phyloP scores from a whole-genome alignment of 2,113 vertebrate species.

The Tursiops truncatus region DNA sequence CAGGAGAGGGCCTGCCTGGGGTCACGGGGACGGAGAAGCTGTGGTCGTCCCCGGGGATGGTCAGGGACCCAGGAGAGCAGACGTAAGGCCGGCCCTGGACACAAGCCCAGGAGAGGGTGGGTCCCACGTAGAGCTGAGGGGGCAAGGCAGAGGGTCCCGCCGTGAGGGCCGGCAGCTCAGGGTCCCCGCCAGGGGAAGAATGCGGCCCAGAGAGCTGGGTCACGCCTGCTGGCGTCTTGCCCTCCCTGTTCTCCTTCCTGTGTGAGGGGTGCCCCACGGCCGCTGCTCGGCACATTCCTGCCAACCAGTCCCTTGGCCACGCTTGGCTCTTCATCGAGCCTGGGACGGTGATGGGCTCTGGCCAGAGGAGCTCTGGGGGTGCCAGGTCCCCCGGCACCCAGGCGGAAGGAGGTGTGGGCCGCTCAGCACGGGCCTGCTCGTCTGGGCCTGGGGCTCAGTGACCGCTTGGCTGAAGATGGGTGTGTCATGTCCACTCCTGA shows the following conservation, averaged over 20 bases:
- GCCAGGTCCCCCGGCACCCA: background rate
- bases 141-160: background rate
- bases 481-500: background rate
- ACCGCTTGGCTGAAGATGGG: background rate
- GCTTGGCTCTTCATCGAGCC: background rate
- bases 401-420: background rate
- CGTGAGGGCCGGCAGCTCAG: background rate
- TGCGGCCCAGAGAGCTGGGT: background rate
- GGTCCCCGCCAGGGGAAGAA: rapidly evolving
- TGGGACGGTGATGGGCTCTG: background rate
- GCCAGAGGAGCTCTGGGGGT: background rate
- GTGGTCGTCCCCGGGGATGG: background rate
- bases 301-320: background rate
- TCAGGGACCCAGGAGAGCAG: background rate
- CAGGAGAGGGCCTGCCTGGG: background rate
- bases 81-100: background rate
- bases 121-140: rapidly evolving
- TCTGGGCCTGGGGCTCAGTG: background rate
- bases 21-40: background rate
- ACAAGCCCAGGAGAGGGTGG: background rate
- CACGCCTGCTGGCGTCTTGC: rapidly evolving
- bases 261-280: rapidly evolving
- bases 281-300: rapidly evolving
- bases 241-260: background rate
- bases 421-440: background rate